These are phyloP conservation scores for Caradrina kadenii DNA, from an alignment of 2,888 invertebrate genomes.

Conservation along the genomic window DNA sequence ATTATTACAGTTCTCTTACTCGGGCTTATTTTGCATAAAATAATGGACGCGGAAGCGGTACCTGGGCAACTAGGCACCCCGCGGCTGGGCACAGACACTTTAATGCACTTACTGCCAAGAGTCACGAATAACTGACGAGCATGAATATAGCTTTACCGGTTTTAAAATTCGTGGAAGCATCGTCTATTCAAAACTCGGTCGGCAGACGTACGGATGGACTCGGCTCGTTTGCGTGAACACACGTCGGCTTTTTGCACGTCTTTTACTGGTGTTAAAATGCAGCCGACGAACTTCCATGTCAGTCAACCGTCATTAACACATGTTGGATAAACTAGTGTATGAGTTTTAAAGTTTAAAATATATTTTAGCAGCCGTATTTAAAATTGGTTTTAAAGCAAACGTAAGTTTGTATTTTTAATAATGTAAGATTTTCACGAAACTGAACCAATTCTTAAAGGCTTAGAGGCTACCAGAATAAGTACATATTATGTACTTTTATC, in stretches of 20 bases:
- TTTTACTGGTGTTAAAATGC: conserved; percentile 57
- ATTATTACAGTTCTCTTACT: conserved; percentile 78
- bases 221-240: conserved; percentile 64
- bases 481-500: too few relatives aligned
- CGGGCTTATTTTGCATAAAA: conserved; percentile 84
- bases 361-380: conserved; percentile 5
- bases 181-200: conserved; percentile 70
- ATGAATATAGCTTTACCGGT: conserved; percentile 71
- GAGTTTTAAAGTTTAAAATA: background rate
- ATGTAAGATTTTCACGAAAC: too few relatives aligned
- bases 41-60: conserved; percentile 76
- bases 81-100: conserved; percentile 72
- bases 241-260: conserved; percentile 61
- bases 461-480: too few relatives aligned
- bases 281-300: conserved; percentile 12
- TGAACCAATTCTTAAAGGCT: too few relatives aligned
- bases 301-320: conserved; percentile 33
- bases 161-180: conserved; percentile 72
- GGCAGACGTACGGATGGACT: conserved; percentile 64
- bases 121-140: conserved; percentile 73
- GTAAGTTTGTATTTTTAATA: too few relatives aligned
- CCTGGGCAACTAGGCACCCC: conserved; percentile 67
- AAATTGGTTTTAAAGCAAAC: too few relatives aligned
- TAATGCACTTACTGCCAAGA: conserved; percentile 81
- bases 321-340: conserved; percentile 15